Percentiles rank a stretch among this genome's conserved stretches.
These are phyloP conservation scores for Habrosyne pyritoides DNA, from an alignment of 2,888 invertebrate genomes.

Conservation along the genomic window DNA sequence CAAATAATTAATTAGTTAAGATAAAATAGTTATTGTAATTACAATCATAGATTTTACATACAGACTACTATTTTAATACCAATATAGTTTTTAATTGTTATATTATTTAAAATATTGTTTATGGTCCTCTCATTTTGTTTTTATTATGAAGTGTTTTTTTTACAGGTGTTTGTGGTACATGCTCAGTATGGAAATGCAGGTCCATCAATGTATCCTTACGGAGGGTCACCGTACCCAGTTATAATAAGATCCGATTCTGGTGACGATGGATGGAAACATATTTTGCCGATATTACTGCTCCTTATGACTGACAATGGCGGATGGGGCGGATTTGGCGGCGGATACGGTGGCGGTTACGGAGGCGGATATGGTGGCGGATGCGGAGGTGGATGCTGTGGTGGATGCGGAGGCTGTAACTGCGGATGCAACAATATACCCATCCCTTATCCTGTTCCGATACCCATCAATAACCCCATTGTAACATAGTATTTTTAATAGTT, in stretches of 20 bases:
- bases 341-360: conserved; percentile 23
- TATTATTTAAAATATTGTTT: too few relatives aligned
- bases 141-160: conserved; percentile 14
- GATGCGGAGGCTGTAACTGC: conserved; percentile 28
- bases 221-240: conserved; percentile 44
- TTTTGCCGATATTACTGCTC: conserved; percentile 54
- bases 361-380: conserved; percentile 26
- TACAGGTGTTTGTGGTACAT: conserved; percentile 44
- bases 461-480: conserved; percentile 41
- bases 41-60: background rate
- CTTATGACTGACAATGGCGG: conserved; percentile 45
- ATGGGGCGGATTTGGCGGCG: conserved; percentile 21
- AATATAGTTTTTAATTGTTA: too few relatives aligned
- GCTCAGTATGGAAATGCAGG: conserved; percentile 41
- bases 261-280: conserved; percentile 41
- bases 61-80: too few relatives aligned
- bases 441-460: conserved; percentile 54
- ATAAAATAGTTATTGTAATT: background rate
- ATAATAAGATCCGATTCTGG: conserved; percentile 44
- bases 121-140: too few relatives aligned
- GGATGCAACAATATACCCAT: conserved; percentile 43
- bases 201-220: conserved; percentile 33
- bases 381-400: conserved; percentile 32
- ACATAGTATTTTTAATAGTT: conserved; percentile 13
- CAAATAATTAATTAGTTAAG: background rate